Evolutionary conservation across 1,140 invertebrate species (phyloP), one percentile per base, ranked within the genome.

Genomic region (Hormaphis cornu): DNA sequence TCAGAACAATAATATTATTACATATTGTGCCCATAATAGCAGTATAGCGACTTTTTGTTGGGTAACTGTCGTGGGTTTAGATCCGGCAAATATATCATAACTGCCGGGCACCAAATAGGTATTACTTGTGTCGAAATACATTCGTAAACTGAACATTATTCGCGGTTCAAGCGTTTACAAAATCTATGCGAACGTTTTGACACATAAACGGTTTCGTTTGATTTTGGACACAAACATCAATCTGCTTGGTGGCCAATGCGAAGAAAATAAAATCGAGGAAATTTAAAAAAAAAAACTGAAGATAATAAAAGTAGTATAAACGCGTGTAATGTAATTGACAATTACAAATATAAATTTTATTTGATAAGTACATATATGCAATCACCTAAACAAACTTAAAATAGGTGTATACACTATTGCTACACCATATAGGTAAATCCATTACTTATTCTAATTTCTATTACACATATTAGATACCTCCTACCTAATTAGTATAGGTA

Each of bases 171-270:
- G 9, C n/a, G 40, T 46, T 63, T 66, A 66, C 48, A 63, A 33
- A 48, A 22, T 50, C 18, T 66, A 46, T 46, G 33, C 26, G 50
- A 66, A 50, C 44, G 44, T 66, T 66, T 66, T 66, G 44, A 48
- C 48, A 66, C 37, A 12, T 26, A 61, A 63, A 20, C 26, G 40
- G 58, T 63, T 28, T 30, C 58, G 40, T 61, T 61, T 46, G 37
- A 63, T 2, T 7, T 40, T 40, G 7, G 14, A 14, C 37, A 14
- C 37, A 40, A 40, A 14, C 37, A 7, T 40, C 37, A 40, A 40
- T 40, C 14, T 40, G 37, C 14, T 8, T 40, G 37, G 7, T 8
- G 7, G 37, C 37, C 14, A 14, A 14, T 40, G 37, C 14, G 7
- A 40, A 40, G 7, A 40, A 40, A 8, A 40, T 40, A 40, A 40